Evolutionary conservation across 2,888 invertebrate genomes (phyloP).

Genomic region (Morpho deidamia): DNA sequence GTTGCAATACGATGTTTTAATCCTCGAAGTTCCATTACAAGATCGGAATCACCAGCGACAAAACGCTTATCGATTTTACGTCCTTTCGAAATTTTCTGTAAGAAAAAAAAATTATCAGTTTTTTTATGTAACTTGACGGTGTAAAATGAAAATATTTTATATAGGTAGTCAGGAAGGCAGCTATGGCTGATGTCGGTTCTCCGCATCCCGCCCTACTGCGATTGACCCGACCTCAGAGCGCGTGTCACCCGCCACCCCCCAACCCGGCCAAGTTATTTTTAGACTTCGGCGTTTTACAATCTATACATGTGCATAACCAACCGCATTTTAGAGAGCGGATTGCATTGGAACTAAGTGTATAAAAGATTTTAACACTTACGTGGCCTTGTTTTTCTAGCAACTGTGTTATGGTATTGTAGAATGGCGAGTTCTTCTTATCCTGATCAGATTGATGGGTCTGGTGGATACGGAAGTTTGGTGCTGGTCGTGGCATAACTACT

Average conservation of each 20-base stretch:
- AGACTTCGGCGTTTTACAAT: slow-evolving; percentile 58
- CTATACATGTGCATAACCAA: slow-evolving; percentile 38
- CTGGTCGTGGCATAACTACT: slow-evolving; percentile 80
- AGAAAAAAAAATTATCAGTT: slow-evolving; percentile 8
- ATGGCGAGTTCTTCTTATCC: slow-evolving; percentile 50
- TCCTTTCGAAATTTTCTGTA: slow-evolving; percentile 50
- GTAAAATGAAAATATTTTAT: slow-evolving; percentile 16
- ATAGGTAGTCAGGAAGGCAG: slow-evolving; percentile 30
- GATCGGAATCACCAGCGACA: slow-evolving; percentile 80
- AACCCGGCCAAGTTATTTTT: slow-evolving; percentile 71
- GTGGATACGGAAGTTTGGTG: slow-evolving; percentile 58
- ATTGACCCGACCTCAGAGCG: slow-evolving; percentile 68
- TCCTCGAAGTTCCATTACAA: slow-evolving; percentile 81
- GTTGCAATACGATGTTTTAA: slow-evolving; percentile 80
- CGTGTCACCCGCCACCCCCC: slow-evolving; percentile 66
- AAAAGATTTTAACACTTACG: slow-evolving; percentile 61
- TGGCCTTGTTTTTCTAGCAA: slow-evolving; percentile 63
- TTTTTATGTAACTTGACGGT: not conserved
- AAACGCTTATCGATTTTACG: slow-evolving; percentile 81
- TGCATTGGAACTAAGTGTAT: not conserved
- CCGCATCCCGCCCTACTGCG: slow-evolving; percentile 42
- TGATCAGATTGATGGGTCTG: slow-evolving; percentile 43
- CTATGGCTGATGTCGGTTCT: slow-evolving; percentile 34
- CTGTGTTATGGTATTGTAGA: slow-evolving; percentile 72
- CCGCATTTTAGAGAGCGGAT: slow-evolving; percentile 19